Conservation (phyloP, 2,113 vertebrate genomes). For the Gallinago undulata region DNA sequence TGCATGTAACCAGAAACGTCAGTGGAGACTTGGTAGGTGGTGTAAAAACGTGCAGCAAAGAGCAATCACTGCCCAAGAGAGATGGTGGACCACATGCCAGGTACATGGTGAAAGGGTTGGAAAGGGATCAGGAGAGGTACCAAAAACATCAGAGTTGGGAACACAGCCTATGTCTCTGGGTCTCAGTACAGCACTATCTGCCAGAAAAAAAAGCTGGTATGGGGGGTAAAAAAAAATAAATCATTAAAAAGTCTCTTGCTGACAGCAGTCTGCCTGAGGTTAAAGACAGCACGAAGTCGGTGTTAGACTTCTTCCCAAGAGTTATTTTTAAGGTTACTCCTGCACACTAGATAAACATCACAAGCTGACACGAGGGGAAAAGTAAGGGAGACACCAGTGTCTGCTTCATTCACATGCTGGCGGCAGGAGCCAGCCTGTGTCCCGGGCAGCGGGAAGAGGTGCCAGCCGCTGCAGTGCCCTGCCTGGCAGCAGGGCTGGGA, state of each 20-base stretch:
- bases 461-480: accelerated
- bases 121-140: neutral
- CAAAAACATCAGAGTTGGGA: neutral
- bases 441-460: neutral
- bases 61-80: neutral
- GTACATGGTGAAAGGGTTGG: neutral
- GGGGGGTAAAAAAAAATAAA: neutral
- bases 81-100: neutral
- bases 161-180: neutral
- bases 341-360: neutral
- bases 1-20: neutral
- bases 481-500: neutral
- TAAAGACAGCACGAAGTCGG: neutral
- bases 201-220: neutral
- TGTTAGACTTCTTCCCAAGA: neutral
- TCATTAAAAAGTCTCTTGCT: neutral
- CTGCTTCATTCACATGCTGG: accelerated
- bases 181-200: neutral
- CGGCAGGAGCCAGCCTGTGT: accelerated
- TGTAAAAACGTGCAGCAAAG: neutral
- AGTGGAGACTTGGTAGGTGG: neutral
- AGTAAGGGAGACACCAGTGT: accelerated
- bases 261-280: constrained; percentile 8
- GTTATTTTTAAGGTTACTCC: neutral
- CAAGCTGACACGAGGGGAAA: accelerated